A percentile compares a stretch with the other conserved stretches of the same genome.
These are phyloP conservation scores for Melanogrammus aeglefinus DNA, from an alignment of 2,797 vertebrate species.

Conservation along the genomic window DNA sequence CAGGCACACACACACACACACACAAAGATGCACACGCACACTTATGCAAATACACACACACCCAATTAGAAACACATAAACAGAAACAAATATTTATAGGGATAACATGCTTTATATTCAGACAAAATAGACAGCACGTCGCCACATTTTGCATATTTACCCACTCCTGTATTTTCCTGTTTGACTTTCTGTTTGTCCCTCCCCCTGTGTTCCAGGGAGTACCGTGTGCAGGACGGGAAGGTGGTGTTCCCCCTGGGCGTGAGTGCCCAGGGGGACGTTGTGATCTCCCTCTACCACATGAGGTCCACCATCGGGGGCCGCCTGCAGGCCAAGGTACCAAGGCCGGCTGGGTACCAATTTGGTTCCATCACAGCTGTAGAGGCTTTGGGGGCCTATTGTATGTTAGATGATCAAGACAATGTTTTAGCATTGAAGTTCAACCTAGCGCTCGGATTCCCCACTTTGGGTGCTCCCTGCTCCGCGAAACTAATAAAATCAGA, in stretches of 20 bases:
- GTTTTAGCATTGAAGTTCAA: no score
- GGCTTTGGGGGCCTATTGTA: neutral
- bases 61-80: neutral
- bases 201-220: constrained; percentile 76
- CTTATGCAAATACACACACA: neutral
- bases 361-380: no score
- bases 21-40: no score
- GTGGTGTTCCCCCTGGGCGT: constrained; percentile 88
- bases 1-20: no score
- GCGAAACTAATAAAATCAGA: no score
- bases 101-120: no score
- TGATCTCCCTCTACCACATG: constrained; percentile 93
- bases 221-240: constrained; percentile 92
- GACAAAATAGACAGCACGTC: no score
- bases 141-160: neutral
- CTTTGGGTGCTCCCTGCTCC: no score
- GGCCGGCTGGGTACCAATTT: no score
- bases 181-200: neutral
- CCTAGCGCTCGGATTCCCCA: no score
- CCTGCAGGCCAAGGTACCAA: constrained; percentile 93
- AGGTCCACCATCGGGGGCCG: constrained; percentile 95
- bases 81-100: no score
- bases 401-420: neutral
- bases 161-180: neutral
- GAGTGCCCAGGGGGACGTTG: constrained; percentile 92